Conservation (phyloP, 1,140 invertebrate genomes). For the Brachionus rotundiformis region DNA sequence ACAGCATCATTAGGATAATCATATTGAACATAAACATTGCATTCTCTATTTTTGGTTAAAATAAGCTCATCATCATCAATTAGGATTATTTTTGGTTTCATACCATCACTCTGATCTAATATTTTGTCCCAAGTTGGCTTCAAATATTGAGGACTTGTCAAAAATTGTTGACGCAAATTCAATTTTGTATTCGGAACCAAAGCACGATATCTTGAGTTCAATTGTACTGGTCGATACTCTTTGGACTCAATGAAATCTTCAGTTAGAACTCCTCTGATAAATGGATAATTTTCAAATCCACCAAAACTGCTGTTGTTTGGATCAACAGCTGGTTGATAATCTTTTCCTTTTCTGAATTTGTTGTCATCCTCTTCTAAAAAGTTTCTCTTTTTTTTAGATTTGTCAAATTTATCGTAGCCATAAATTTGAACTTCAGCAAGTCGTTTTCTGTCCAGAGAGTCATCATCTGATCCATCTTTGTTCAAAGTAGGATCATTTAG, state of each 20-base stretch:
- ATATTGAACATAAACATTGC: slow-evolving; percentile 51
- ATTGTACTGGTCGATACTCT: slow-evolving; percentile 26
- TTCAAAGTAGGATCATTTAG: slow-evolving; percentile 43
- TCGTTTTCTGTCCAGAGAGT: background rate
- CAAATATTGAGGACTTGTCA: slow-evolving; percentile 23
- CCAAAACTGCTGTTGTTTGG: slow-evolving; percentile 28
- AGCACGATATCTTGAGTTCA: slow-evolving; percentile 1
- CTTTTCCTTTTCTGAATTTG: background rate
- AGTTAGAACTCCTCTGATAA: slow-evolving; percentile 21
- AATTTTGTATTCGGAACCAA: background rate
- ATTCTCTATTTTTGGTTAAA: slow-evolving; percentile 19
- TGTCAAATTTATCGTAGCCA: slow-evolving; percentile 35
- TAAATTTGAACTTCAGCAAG: slow-evolving; percentile 45
- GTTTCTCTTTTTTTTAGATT: slow-evolving; percentile 23
- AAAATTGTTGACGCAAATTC: slow-evolving; percentile 50
- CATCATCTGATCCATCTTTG: background rate
- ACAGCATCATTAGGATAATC: slow-evolving; percentile 47
- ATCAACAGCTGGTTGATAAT: background rate
- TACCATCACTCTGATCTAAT: slow-evolving; percentile 3
- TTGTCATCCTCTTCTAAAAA: slow-evolving; percentile 30
- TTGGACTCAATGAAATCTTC: slow-evolving; percentile 47
- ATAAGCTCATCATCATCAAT: slow-evolving; percentile 50
- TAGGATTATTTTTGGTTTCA: slow-evolving; percentile 40
- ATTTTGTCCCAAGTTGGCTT: slow-evolving; percentile 33
- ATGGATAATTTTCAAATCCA: slow-evolving; percentile 32